Evolutionary conservation across 2,797 vertebrate species (phyloP).

Genomic region (Phalanger gymnotis): DNA sequence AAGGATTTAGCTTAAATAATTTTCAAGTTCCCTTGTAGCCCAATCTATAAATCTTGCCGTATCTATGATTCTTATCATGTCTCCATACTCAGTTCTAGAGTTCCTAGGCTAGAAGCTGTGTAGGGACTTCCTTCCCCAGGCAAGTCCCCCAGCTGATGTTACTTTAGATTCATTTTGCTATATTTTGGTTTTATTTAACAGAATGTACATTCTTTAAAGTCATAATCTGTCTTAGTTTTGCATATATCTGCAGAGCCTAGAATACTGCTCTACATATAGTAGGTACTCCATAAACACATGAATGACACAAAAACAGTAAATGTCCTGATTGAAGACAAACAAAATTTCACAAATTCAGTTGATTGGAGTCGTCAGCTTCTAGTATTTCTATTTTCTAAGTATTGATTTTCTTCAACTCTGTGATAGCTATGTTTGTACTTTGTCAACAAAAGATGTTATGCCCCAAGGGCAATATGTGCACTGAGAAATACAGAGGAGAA

Average conservation of each 20-base stretch:
- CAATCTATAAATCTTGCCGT: background rate
- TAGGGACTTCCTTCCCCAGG: background rate
- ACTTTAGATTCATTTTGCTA: background rate
- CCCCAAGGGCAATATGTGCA: background rate
- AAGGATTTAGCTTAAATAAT: background rate
- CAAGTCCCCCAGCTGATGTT: background rate
- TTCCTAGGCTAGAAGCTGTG: background rate
- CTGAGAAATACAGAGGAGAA: background rate
- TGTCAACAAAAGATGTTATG: conserved; percentile 1
- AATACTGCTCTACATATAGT: background rate
- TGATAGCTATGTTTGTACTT: conserved; percentile 34
- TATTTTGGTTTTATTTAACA: background rate
- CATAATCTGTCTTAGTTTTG: background rate
- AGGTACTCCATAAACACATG: background rate
- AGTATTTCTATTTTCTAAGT: conserved; percentile 54
- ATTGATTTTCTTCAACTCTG: conserved; percentile 60
- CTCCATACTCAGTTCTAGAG: background rate
- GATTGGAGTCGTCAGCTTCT: conserved; percentile 1
- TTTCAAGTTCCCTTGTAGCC: background rate
- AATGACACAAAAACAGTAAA: conserved; percentile 39
- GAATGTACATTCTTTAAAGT: background rate
- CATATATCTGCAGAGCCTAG: background rate
- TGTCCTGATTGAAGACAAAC: background rate
- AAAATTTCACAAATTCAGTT: background rate
- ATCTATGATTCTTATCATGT: background rate